Base-by-base conservation (phyloP, 2,113 vertebrate genomes). In the Tinamus guttatus region DNA sequence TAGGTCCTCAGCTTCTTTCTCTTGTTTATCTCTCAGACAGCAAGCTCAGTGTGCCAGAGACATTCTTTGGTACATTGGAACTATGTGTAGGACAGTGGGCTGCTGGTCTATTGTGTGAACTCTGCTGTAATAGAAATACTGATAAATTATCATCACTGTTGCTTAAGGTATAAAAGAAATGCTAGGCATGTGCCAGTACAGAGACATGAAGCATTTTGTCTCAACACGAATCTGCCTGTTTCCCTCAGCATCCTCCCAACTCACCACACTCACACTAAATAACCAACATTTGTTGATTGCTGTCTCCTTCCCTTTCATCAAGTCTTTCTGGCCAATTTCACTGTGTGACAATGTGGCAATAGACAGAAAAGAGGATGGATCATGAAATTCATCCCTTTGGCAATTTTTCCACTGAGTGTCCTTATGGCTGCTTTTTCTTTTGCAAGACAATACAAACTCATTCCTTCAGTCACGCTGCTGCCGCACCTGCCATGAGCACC, bases 401-500 rank as follows among this genome's bases (percentile, higher is more conserved):
- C 21, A 68, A 16, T 5, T 63, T 17, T n/a, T 58, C 30, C 41
- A 20, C 47, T 28, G 34, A 22, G 40, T 3, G 1, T 19, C 70
- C 43, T 43, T 49, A 51, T 41, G 34, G 34, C 30, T 69, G 40
- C 13, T 38, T 13, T 36, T 71, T 52, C 19, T 87, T 11, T 40
- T 0, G 24, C 9, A 67, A 20, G 36, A 16, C 11, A 60, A 28
- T 36, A 22, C 27, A 43, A 52, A 2, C 34, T 7, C 27, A 17
- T 15, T 49, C 32, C 65, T 67, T 52, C 65, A 68, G 56, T 18
- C 36, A 32, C 65, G 7, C 6, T 9, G 43, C 43, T 93, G 14
- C 25, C 20, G 0, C 7, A n/a, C 13, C 25, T 5, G 8, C 30
- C 28, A 10, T 19, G 27, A 63, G n/a, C 32, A n/a, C 41, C 17